Evolutionary conservation across 2,797 vertebrate genomes (phyloP).

Genomic region (Urophycis tenuis): DNA sequence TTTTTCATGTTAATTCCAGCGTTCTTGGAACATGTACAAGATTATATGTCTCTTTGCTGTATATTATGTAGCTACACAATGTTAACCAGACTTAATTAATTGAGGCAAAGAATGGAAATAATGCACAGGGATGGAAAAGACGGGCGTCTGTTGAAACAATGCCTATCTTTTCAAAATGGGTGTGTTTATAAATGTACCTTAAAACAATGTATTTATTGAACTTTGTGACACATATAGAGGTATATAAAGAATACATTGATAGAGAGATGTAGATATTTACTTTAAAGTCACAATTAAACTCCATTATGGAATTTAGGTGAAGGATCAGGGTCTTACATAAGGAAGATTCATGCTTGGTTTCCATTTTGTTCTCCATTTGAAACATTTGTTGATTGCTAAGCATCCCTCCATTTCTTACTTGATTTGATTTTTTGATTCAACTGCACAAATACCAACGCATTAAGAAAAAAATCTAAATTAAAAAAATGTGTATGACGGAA

Average conservation of each 20-base stretch:
- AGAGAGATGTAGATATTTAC: slow-evolving; percentile 6
- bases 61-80: slow-evolving; percentile 40
- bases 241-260: background rate
- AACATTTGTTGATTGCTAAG: background rate
- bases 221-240: slow-evolving; percentile 15
- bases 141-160: slow-evolving; percentile 20
- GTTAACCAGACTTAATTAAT: slow-evolving; percentile 26
- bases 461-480: background rate
- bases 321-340: slow-evolving; percentile 31
- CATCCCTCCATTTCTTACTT: background rate
- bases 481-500: background rate
- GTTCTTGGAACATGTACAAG: slow-evolving; percentile 47
- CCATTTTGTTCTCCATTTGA: slow-evolving; percentile 8
- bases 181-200: slow-evolving; percentile 26
- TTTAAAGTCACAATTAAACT: slow-evolving; percentile 10
- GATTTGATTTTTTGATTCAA: background rate
- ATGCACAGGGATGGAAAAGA: slow-evolving; percentile 34
- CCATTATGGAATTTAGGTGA: slow-evolving; percentile 6
- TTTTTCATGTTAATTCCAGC: slow-evolving; percentile 56
- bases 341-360: slow-evolving; percentile 9
- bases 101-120: slow-evolving; percentile 26
- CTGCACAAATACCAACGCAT: background rate
- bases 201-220: slow-evolving; percentile 32
- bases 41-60: slow-evolving; percentile 49
- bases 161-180: slow-evolving; percentile 36